These are phyloP conservation scores for Ryuthela nishihirai DNA, from an alignment of 2,888 invertebrate genomes.

Conservation along the genomic window DNA sequence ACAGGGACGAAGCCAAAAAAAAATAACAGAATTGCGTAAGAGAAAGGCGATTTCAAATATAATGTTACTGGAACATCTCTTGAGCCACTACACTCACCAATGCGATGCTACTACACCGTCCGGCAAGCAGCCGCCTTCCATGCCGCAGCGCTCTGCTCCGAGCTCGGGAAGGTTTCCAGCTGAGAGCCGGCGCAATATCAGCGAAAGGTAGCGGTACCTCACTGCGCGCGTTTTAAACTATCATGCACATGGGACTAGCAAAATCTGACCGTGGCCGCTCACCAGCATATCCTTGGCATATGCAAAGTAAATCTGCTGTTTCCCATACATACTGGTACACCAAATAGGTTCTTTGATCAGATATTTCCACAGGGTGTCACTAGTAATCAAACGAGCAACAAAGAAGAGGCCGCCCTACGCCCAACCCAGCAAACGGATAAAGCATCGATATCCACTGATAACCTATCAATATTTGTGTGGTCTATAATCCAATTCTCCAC, in stretches of 20 bases:
- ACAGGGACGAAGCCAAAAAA: too few relatives aligned
- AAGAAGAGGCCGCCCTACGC: conserved; percentile 14
- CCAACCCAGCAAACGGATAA: conserved; percentile 17
- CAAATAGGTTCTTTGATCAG: too few relatives aligned
- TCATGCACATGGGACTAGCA: conserved; percentile 25
- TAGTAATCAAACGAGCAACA: conserved; percentile 17
- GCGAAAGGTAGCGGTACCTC: conserved; percentile 16
- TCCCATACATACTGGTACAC: not conserved
- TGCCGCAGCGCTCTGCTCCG: conserved; percentile 23
- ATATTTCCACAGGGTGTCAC: conserved; percentile 4
- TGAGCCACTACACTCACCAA: too few relatives aligned
- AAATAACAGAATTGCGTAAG: too few relatives aligned
- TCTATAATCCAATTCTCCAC: too few relatives aligned
- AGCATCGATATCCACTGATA: conserved; percentile 38
- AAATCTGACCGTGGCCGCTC: too few relatives aligned
- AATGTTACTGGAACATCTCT: too few relatives aligned
- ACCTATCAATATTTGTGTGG: conserved; percentile 39
- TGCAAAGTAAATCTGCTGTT: too few relatives aligned
- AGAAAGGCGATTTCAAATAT: too few relatives aligned
- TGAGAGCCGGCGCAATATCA: conserved; percentile 29
- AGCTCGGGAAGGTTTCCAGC: conserved; percentile 21
- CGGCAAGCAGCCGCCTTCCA: not conserved
- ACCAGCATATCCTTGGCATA: too few relatives aligned
- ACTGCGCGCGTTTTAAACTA: conserved; percentile 42
- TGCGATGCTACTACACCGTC: too few relatives aligned